Evolutionary conservation across 2,113 vertebrate genomes (phyloP).

Genomic region (Ptilorrhoa leucosticta): DNA sequence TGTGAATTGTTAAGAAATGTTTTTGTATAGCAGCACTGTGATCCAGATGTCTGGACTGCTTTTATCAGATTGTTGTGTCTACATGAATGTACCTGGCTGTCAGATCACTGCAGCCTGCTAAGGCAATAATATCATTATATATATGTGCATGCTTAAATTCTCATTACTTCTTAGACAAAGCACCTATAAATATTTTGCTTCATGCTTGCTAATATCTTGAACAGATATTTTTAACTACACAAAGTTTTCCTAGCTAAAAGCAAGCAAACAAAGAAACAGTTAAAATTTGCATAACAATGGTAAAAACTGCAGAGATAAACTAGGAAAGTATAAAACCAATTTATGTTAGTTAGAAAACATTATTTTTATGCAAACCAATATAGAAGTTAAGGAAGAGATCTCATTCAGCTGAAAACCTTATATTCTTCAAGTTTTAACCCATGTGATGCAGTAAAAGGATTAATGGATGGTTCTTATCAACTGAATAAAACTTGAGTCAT

Average conservation of each 20-base stretch:
- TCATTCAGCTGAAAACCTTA: neutral
- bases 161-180: constrained; percentile 24
- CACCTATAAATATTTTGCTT: constrained; percentile 16
- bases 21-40: constrained; percentile 51
- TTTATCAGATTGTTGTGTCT: constrained; percentile 71
- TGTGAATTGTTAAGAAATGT: constrained; percentile 52
- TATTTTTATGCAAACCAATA: neutral
- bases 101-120: constrained; percentile 51
- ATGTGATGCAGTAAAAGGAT: constrained; percentile 33
- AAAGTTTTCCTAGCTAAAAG: neutral
- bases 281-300: neutral
- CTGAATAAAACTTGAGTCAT: constrained; percentile 64
- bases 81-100: constrained; percentile 71
- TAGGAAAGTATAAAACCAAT: neutral
- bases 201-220: neutral
- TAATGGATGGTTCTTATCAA: constrained; percentile 57
- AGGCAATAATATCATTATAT: neutral
- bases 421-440: constrained; percentile 1
- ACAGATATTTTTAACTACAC: neutral
- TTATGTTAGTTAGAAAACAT: neutral
- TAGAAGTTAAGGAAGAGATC: neutral
- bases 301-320: neutral
- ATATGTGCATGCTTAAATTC: constrained; percentile 3
- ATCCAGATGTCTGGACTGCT: constrained; percentile 74
- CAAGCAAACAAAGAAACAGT: neutral